A percentile compares a stretch with the other conserved stretches of the same genome.
Conservation (phyloP, 2,888 invertebrate genomes). For the Polyploca ridens region DNA sequence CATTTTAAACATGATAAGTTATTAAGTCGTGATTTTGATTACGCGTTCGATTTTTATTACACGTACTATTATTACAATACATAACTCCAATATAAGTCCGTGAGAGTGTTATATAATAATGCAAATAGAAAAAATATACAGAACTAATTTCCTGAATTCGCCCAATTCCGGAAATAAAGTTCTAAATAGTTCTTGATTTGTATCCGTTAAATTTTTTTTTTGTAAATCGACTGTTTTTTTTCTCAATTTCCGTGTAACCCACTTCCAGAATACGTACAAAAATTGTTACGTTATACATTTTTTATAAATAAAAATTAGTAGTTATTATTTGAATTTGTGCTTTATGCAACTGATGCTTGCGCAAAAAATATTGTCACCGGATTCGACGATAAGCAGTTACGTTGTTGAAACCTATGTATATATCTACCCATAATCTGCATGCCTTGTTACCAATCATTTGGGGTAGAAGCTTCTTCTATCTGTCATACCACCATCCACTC, state of each 20-base stretch:
- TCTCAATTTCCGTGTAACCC: too few relatives aligned
- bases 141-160: constrained; percentile 6
- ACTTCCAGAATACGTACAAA: too few relatives aligned
- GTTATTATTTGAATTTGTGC: not conserved
- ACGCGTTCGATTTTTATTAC: not conserved
- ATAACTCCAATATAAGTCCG: constrained; percentile 19
- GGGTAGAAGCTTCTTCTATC: too few relatives aligned
- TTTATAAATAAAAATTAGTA: not conserved
- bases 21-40: not conserved
- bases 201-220: too few relatives aligned
- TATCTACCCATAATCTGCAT: too few relatives aligned
- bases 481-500: too few relatives aligned
- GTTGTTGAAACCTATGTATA: too few relatives aligned
- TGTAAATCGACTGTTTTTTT: not conserved
- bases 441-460: too few relatives aligned
- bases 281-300: too few relatives aligned
- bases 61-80: constrained; percentile 1
- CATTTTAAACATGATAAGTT: not conserved
- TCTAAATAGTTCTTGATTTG: constrained; percentile 12
- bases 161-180: constrained; percentile 11
- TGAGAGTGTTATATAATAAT: constrained; percentile 41
- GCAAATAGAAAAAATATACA: constrained; percentile 4
- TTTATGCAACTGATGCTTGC: not conserved
- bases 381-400: too few relatives aligned
- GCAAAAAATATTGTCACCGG: too few relatives aligned